phyloP scores from a whole-genome alignment of 1,140 invertebrate genomes.

The Arion vulgaris region DNA sequence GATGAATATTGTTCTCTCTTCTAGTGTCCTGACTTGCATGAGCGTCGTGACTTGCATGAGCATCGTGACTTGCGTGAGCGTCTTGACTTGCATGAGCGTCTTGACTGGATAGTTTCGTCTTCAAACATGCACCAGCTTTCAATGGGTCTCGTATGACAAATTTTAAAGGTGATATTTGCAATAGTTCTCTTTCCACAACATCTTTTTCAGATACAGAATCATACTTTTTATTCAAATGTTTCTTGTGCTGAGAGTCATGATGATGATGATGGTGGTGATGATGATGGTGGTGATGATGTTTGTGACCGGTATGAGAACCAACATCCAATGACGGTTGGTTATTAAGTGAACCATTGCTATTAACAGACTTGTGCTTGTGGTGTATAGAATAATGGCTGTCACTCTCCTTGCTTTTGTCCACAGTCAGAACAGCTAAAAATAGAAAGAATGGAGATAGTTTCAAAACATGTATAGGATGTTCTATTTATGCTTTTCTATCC shows the following conservation, averaged over 20 bases:
- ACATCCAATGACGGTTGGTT: neutral
- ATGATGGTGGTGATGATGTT: conserved; percentile 31
- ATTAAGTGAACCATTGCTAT: neutral
- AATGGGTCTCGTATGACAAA: conserved; percentile 46
- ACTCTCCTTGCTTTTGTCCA: conserved; percentile 2
- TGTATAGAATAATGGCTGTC: neutral
- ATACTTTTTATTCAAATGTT: conserved; percentile 9
- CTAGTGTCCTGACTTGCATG: neutral
- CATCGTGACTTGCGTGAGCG: neutral
- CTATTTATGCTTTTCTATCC: no score
- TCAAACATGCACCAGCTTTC: conserved; percentile 22
- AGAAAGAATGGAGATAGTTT: neutral
- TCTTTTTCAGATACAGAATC: neutral
- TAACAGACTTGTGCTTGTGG: conserved; percentile 3
- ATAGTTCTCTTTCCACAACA: conserved; percentile 36
- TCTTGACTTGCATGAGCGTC: neutral
- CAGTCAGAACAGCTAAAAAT: neutral
- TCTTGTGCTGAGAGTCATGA: conserved; percentile 29
- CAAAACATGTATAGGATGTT: no score
- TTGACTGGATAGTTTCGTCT: neutral
- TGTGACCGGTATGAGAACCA: neutral
- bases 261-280: conserved; percentile 35
- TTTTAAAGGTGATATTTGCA: conserved; percentile 43
- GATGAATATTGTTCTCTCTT: neutral
- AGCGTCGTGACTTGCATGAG: neutral